These are phyloP conservation scores for Leptinotarsa haldemani DNA, from an alignment of 2,888 invertebrate genomes.

Conservation along the genomic window DNA sequence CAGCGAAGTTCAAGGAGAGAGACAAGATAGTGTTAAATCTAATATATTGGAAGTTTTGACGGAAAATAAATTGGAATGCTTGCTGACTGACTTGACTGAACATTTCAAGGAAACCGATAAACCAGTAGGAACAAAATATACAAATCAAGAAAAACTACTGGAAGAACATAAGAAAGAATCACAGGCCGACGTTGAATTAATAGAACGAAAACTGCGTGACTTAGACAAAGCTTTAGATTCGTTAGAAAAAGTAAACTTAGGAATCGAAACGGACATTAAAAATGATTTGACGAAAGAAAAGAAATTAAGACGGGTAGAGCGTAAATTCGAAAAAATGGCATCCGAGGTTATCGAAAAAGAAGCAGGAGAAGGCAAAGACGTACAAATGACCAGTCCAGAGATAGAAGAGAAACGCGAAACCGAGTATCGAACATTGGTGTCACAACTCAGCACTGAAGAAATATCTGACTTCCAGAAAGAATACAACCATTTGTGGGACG, in stretches of 20 bases:
- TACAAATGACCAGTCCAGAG: slow-evolving; percentile 59
- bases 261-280: slow-evolving; percentile 43
- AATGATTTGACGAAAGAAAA: slow-evolving; percentile 57
- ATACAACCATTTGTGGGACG: slow-evolving; percentile 67
- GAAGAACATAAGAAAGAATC: slow-evolving; percentile 51
- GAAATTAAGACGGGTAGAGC: slow-evolving; percentile 66
- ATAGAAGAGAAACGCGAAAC: slow-evolving; percentile 61
- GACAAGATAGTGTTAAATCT: slow-evolving; percentile 56
- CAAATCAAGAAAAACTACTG: slow-evolving; percentile 43
- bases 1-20: slow-evolving; percentile 40
- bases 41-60: slow-evolving; percentile 59
- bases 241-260: slow-evolving; percentile 57
- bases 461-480: slow-evolving; percentile 67
- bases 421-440: slow-evolving; percentile 67
- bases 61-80: slow-evolving; percentile 56
- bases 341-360: slow-evolving; percentile 65
- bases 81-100: slow-evolving; percentile 51
- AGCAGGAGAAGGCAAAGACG: slow-evolving; percentile 53
- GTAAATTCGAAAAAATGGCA: slow-evolving; percentile 68
- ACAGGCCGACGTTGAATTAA: slow-evolving; percentile 58
- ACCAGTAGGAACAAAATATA: slow-evolving; percentile 38
- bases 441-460: slow-evolving; percentile 68
- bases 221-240: slow-evolving; percentile 64
- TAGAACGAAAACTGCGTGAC: slow-evolving; percentile 63
- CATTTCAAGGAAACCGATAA: slow-evolving; percentile 24